Evolutionary conservation across 1,140 invertebrate species (phyloP).

Genomic region (Drosophila repleta): DNA sequence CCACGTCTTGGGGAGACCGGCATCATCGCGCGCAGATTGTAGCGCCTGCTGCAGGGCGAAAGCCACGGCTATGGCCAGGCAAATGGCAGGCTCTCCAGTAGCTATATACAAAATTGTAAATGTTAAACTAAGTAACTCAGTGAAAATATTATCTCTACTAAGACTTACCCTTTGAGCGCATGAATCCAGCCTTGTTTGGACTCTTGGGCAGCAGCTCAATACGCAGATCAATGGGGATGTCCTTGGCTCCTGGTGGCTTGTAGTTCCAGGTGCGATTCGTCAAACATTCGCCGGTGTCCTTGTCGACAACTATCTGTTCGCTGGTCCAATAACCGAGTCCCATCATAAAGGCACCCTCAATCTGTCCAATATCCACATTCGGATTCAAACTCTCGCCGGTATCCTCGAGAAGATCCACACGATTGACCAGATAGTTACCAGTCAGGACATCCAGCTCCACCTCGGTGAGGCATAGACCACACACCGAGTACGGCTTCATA

Average conservation of each 20-base stretch:
- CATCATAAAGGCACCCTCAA: constrained; percentile 92
- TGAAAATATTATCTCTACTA: background rate
- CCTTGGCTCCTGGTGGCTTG: constrained; percentile 91
- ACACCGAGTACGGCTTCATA: constrained; percentile 85
- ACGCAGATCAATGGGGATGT: constrained; percentile 93
- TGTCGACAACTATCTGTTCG: constrained; percentile 89
- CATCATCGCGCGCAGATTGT: constrained; percentile 87
- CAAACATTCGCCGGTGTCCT: constrained; percentile 87
- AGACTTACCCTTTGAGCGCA: constrained; percentile 90
- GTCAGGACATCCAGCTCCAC: constrained; percentile 91
- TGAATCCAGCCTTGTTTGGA: constrained; percentile 88
- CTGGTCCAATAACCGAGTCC: constrained; percentile 91
- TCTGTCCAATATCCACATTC: constrained; percentile 92
- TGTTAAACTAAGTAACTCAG: background rate
- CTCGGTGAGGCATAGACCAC: constrained; percentile 86
- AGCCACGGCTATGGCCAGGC: constrained; percentile 87
- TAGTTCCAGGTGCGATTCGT: constrained; percentile 93
- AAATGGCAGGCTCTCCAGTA: constrained; percentile 91
- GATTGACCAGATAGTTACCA: constrained; percentile 86
- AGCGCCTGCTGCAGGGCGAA: constrained; percentile 91
- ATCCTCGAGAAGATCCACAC: constrained; percentile 91
- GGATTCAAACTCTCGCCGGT: constrained; percentile 90
- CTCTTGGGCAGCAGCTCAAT: constrained; percentile 90
- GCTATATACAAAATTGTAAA: constrained; percentile 69
- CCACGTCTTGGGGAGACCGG: constrained; percentile 85